These are phyloP conservation scores for Speoplatyrhinus poulsoni DNA, from an alignment of 2,113 vertebrate genomes.

Conservation along the genomic window DNA sequence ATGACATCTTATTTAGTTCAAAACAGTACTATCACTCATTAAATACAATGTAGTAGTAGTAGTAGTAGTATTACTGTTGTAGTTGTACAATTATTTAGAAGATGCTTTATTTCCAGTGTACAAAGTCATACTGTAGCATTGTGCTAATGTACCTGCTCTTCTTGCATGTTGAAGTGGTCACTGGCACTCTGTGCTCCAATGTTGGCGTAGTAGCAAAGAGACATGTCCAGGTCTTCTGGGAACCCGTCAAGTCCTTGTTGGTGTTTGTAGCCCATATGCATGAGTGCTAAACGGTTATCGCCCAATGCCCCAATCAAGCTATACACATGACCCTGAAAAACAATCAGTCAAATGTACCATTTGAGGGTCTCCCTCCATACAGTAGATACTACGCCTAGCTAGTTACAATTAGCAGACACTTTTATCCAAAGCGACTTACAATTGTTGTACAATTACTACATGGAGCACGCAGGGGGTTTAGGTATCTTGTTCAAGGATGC, in stretches of 20 bases:
- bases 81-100: neutral
- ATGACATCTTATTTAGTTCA: neutral
- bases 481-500: too few species aligned
- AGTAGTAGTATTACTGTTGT: neutral
- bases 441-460: too few species aligned
- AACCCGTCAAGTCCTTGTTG: slow-evolving; percentile 86
- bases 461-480: too few species aligned
- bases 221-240: slow-evolving; percentile 82
- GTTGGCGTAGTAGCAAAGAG: slow-evolving; percentile 88
- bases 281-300: slow-evolving; percentile 82
- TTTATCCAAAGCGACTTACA: too few species aligned
- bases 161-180: slow-evolving; percentile 75
- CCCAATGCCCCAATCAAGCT: slow-evolving; percentile 86
- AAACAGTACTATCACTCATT: neutral
- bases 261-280: slow-evolving; percentile 95
- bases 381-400: neutral
- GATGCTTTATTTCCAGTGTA: too few species aligned
- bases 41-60: neutral
- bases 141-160: slow-evolving; percentile 75
- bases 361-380: neutral
- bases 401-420: neutral
- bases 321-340: slow-evolving; percentile 85
- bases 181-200: slow-evolving; percentile 79
- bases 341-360: neutral
- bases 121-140: slow-evolving; percentile 1